Base-by-base conservation (phyloP, 2,113 vertebrate genomes). In the Larimichthys polyactis region DNA sequence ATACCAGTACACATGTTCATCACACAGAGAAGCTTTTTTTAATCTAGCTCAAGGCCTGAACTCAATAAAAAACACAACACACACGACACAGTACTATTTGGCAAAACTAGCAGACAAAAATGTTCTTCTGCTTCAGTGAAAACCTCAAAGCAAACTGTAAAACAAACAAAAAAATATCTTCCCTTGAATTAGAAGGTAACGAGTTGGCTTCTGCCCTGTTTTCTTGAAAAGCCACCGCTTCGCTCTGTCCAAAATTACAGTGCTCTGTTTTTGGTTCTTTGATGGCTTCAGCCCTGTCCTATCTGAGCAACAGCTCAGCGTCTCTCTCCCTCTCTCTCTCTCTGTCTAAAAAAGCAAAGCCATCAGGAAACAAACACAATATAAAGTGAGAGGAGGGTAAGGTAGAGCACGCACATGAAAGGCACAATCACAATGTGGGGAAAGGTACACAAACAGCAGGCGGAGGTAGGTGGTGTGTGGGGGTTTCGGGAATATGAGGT, bases 161-260 rank as follows among this genome's bases (percentile, higher is more conserved):
- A 86, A 80, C 58, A 85, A 85, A 87, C 63, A n/a, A 51, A 73
- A 63, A 77, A 75, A 72, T 59, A 63, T 66, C 27, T 59, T 75
- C 62, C 44, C 58, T 46, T 3, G 24, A 76, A 46, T 78, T 60
- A 36, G 32, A 77, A 64, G 74, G 51, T 82, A 82, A 86, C 17
- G 14, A 78, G 64, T 62, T 84, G 75, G 71, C 75, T 36, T 11
- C 75, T 51, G 60, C 46, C 24, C 58, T 71, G 32, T 70, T 86
- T 83, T 83, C 80, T 73, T 81, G 14, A 78, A 81, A 87, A 84
- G 71, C 68, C 67, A 54, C 75, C 22, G 67, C 81, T 29, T 78
- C 62, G 22, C 67, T 70, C 48, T 2, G 5, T 87, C 57, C 71
- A 79, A 91, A 92, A 90, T 89, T 83, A 92, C 77, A 90, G 82